Evolutionary conservation across 2,113 vertebrate species (phyloP).

Genomic region (Forbesichthys agassizii): DNA sequence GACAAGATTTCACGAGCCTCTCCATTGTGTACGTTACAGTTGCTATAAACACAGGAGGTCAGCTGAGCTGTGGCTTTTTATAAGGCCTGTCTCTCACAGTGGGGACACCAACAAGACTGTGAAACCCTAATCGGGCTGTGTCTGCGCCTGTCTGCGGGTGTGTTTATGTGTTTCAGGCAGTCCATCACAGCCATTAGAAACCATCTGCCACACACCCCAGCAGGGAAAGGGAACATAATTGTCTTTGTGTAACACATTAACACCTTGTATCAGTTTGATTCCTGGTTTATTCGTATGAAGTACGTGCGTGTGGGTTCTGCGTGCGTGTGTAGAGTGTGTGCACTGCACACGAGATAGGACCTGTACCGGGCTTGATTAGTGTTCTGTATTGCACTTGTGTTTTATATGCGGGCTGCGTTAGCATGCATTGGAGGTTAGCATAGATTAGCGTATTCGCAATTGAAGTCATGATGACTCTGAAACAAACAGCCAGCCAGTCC

Average conservation of each 20-base stretch:
- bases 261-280: not conserved
- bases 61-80: constrained; percentile 59
- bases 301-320: not conserved
- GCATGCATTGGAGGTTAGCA: constrained; percentile 1
- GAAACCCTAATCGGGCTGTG: constrained; percentile 44
- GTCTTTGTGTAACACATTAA: constrained; percentile 1
- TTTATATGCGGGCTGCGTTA: too few species aligned
- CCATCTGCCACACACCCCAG: constrained; percentile 55
- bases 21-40: constrained; percentile 46
- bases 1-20: constrained; percentile 45
- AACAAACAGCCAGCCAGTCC: too few species aligned
- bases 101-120: constrained; percentile 51
- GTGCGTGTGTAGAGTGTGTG: not conserved
- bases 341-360: constrained; percentile 1
- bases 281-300: not conserved
- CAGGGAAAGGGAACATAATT: constrained; percentile 27
- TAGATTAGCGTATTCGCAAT: constrained; percentile 36
- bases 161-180: constrained; percentile 29
- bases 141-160: constrained; percentile 18
- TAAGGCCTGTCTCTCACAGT: constrained; percentile 55
- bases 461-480: constrained; percentile 25
- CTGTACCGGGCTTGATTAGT: not conserved
- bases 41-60: constrained; percentile 62
- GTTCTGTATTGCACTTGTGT: constrained; percentile 20
- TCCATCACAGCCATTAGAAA: constrained; percentile 53